A percentile compares a stretch with the other conserved stretches of the same genome.
Evolutionary conservation across 1,140 invertebrate species (phyloP).

Genomic region (Caenorhabditis tropicalis): DNA sequence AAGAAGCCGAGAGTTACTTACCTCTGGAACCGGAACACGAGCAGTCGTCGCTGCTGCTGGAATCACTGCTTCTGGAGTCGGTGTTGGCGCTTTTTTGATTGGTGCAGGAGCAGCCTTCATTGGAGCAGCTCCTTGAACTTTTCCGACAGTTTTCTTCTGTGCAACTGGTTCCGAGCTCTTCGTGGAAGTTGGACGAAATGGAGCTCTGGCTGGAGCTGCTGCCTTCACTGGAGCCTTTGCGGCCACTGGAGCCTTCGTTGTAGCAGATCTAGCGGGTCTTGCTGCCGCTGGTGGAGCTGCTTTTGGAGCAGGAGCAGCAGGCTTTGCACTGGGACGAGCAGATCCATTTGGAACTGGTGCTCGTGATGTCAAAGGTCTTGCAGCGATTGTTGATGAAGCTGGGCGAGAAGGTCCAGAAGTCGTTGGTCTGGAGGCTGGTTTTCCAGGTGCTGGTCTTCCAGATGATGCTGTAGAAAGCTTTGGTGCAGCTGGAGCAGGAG

Average conservation of each 20-base stretch:
- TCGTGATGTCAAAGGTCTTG: neutral
- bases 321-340: no score
- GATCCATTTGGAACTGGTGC: neutral
- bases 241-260: neutral
- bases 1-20: no score
- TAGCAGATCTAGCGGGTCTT: neutral
- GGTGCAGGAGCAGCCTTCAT: neutral
- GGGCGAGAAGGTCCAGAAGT: neutral
- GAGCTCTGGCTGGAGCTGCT: neutral
- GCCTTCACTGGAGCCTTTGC: neutral
- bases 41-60: neutral
- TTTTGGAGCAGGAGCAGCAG: neutral
- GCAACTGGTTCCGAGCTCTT: neutral
- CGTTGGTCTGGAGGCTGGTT: neutral
- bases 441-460: neutral
- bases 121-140: constrained; percentile 13
- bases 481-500: neutral
- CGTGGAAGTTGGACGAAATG: neutral
- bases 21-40: neutral
- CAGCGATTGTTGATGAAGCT: neutral
- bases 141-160: constrained; percentile 1
- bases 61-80: neutral
- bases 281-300: neutral
- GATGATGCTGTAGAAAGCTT: neutral
- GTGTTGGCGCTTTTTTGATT: neutral